A percentile compares a stretch with the other conserved stretches of the same genome.
phyloP scores from a whole-genome alignment of 2,797 vertebrate species.

The Xiphorhynchus erythropygius region DNA sequence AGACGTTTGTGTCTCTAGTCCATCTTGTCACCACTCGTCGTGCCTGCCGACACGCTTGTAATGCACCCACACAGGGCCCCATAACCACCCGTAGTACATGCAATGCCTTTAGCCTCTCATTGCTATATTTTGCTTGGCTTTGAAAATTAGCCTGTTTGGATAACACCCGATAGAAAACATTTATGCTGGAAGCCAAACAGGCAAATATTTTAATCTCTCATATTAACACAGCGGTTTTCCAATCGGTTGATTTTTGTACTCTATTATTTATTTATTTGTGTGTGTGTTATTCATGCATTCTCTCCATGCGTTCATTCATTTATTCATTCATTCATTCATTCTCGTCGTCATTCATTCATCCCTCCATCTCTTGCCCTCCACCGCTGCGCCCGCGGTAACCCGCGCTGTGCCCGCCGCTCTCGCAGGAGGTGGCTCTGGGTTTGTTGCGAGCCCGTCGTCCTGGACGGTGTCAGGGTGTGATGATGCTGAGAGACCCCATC shows the following conservation, averaged over 20 bases:
- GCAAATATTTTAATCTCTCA: slow-evolving; percentile 64
- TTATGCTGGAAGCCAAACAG: slow-evolving; percentile 43
- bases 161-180: slow-evolving; percentile 39
- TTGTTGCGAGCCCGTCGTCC: not conserved
- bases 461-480: not conserved
- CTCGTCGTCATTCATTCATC: not conserved
- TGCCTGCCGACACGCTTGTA: not conserved
- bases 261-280: slow-evolving; percentile 52
- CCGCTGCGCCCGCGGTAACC: not conserved
- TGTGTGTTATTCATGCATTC: slow-evolving; percentile 27
- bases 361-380: not conserved
- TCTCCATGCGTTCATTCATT: not conserved
- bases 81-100: accelerated
- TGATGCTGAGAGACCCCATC: not conserved
- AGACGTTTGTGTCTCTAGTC: not conserved
- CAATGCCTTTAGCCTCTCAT: not conserved
- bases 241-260: slow-evolving; percentile 18
- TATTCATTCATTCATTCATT: not conserved
- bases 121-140: slow-evolving; percentile 28
- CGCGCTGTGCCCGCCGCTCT: not conserved
- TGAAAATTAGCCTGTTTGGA: slow-evolving; percentile 45
- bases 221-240: slow-evolving; percentile 54
- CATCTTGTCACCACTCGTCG: not conserved
- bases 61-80: not conserved
- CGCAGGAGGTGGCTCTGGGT: not conserved